Percentiles rank a stretch among this genome's conserved stretches.
phyloP scores from a whole-genome alignment of 64 coral and sea anemone genomes.

The Montipora sp. region DNA sequence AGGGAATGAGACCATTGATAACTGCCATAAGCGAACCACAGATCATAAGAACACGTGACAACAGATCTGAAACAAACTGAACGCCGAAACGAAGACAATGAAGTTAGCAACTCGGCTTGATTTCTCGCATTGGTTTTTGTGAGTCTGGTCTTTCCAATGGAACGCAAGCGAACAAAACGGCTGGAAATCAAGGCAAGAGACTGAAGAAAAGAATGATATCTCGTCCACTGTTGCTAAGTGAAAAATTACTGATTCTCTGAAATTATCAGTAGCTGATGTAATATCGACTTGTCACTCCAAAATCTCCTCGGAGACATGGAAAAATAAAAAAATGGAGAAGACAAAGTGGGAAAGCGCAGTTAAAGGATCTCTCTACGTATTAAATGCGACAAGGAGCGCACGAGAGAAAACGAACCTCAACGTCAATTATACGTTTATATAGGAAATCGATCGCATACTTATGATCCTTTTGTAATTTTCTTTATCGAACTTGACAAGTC shows the following conservation, averaged over 20 bases:
- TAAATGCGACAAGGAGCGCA: neutral
- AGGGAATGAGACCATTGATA: conserved; percentile 79
- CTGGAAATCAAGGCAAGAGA: neutral
- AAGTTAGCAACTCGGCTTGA: neutral
- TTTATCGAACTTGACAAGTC: neutral
- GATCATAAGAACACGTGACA: conserved; percentile 81
- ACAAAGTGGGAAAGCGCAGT: no score
- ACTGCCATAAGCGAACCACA: conserved; percentile 86
- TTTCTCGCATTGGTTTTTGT: neutral
- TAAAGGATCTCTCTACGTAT: no score
- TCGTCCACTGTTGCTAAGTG: no score
- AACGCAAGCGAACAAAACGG: neutral
- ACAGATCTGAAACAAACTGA: conserved; percentile 70
- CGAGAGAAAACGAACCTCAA: neutral
- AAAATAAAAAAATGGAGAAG: no score
- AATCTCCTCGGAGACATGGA: no score
- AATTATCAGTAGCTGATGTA: no score
- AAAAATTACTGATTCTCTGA: no score
- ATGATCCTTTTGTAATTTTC: neutral
- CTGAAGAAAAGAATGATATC: no score
- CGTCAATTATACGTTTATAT: no score
- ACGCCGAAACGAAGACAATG: neutral
- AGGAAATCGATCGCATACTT: no score
- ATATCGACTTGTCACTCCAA: no score
- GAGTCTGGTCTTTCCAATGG: neutral